Evolutionary conservation across 2,797 vertebrate species (phyloP), one percentile per base, ranked within the genome.

Genomic region (Sebastes melanostomus): DNA sequence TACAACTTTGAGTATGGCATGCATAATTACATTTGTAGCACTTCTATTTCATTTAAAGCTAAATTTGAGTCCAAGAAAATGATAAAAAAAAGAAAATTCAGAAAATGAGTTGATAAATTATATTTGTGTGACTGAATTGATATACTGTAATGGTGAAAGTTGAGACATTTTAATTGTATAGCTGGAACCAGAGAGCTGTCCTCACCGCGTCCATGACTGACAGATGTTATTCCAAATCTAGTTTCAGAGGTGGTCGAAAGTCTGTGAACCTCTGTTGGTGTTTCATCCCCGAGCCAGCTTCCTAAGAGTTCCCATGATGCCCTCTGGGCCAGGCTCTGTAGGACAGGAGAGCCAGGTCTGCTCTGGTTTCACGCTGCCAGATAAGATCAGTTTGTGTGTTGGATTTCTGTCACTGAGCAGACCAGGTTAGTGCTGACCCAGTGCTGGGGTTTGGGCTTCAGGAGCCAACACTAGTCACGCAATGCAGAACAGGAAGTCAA

Each of bases 321-420:
- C 89, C 88, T 90, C 78, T 85, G 89, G 86, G 89, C 81, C 60
- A 29, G 65, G 73, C 85, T 88, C 88, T 68, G 78, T 89, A 77
- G 91, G 88, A 91, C 78, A 75, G 76, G 77, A 68, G 74, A 86
- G 77, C 87, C 73, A 73, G 82, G 81, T 81, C 89, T 81, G 83
- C 89, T 95, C 87, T 80, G 80, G 88, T 95, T 95, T 95, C 92
- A 83, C 20, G 42, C 74, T 62, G 38, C 29, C 73, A 91, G 94
- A 95, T 95, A 94, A 92, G 80, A 95, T 95, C 92, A 58, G 83
- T 74, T 82, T 87, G 79, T 92, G 85, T 87, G 84, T 84, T 86
- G 86, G 90, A 88, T 90, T 93, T 84, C 87, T 89, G 87, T 91
- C 83, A 80, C 82, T 79, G 89, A 90, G 77, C 72, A 80, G 84